Evolutionary conservation across 1,140 invertebrate genomes (phyloP).

Genomic region (Leptestheria dahalacensis): DNA sequence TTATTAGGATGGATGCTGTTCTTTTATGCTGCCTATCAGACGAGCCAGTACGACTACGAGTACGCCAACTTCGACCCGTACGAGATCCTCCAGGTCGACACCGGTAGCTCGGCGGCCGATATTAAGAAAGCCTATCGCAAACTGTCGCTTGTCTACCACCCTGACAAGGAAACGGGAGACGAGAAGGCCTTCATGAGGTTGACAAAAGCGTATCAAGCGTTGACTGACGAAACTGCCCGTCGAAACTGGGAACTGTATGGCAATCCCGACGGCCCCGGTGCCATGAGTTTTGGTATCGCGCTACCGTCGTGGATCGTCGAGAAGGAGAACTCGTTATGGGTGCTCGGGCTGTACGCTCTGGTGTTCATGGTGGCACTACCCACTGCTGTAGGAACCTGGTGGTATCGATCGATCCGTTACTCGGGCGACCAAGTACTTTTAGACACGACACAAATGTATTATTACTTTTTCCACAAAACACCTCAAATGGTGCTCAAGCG

Average conservation of each 20-base stretch:
- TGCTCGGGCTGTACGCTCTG: constrained; percentile 77
- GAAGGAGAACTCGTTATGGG: constrained; percentile 97
- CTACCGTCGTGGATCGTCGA: constrained; percentile 99
- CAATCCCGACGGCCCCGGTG: constrained; percentile 97
- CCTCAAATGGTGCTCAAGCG: constrained; percentile 87
- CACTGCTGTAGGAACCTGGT: constrained; percentile 89
- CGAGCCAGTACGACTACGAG: constrained; percentile 93
- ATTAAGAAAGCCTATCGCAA: constrained; percentile 93
- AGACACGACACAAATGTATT: constrained; percentile 90
- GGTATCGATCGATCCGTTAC: constrained; percentile 94
- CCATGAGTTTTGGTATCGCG: constrained; percentile 97
- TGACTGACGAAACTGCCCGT: constrained; percentile 90
- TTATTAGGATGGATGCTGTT: constrained; percentile 78
- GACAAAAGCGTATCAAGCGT: constrained; percentile 79
- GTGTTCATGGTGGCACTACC: constrained; percentile 97
- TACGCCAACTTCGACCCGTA: constrained; percentile 98
- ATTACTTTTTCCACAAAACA: constrained; percentile 88
- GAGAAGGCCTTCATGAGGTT: constrained; percentile 94
- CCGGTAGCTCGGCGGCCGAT: constrained; percentile 64
- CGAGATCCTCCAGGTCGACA: constrained; percentile 79
- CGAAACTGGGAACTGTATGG: constrained; percentile 99
- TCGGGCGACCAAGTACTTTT: constrained; percentile 89
- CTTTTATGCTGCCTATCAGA: constrained; percentile 80
- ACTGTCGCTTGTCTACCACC: constrained; percentile 85
- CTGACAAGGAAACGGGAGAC: constrained; percentile 94